Evolutionary conservation across 2,888 invertebrate species (phyloP), one percentile per base, ranked within the genome.

Genomic region (Diaphora mendica): DNA sequence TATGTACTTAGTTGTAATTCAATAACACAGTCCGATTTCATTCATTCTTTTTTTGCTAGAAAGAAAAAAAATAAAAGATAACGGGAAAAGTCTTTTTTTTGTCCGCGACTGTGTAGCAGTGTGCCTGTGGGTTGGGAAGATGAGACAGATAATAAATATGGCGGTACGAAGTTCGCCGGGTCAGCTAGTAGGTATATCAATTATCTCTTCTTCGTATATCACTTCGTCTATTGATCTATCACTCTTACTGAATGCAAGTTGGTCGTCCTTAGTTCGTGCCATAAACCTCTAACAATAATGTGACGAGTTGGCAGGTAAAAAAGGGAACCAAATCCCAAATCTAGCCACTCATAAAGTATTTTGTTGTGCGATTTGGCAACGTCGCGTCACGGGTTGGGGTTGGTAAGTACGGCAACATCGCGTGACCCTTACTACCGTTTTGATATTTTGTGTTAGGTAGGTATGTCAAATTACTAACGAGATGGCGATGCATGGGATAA

Each of bases 281-380:
- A 71, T 73, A 78, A 83, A 85, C 79, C 73, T 76, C 75, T 79
- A 85, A 89, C 86, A 91, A 90, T 87, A 88, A 86, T 76, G 59
- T 51, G 39, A 65, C 77, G 69, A 55, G 64, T 55, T 33, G 79
- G 89, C 92, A 93, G 93, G 93, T 92, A 93, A 88, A 90, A 68
- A 90, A 90, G 85, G 86, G 87, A 88, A 80, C 79, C 80, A 81
- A 86, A 86, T 87, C 87, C 86, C 86, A 86, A 87, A 86, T 88
- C 90, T 89, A 89, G 88, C 88, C 82, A 86, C 89, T 84, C 85
- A 86, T 84, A 78, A 85, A 87, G 82, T 83, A 82, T 81, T 82
- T 82, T 81, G 85, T 82, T 80, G 78, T 74, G 81, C 88, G 88
- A 89, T 88, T 90, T 91, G 93, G 93, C 93, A 93, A 93, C 93